Evolutionary conservation across 2,113 vertebrate species (phyloP), one percentile per base, ranked within the genome.

Genomic region (Addax nasomaculatus): DNA sequence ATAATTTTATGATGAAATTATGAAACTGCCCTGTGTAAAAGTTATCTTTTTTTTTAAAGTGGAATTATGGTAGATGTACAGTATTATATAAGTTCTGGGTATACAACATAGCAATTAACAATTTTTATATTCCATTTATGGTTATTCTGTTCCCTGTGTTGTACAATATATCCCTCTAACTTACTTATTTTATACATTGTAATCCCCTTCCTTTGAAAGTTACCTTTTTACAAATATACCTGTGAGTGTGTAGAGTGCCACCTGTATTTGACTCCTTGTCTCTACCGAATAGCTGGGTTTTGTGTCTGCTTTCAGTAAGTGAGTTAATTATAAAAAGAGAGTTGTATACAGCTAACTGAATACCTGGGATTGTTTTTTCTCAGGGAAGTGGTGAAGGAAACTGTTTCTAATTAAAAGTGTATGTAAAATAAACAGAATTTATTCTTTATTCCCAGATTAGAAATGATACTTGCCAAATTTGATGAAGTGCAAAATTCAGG

Each of bases 401-500:
- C 83, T 95, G 17, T 95, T 90, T 93, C 29, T 96, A 33, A 16
- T 95, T 94, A 64, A 89, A 96, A 86, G 36, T 88, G 13, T 91
- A 30, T 91, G 23, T 95, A 79, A 91, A 89, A 85, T 47, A 97
- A 95, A 89, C 36, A 93, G 57, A 86, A 94, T 95, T 85, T 97
- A 70, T 93, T 98, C 25, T 98, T 97, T 98, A 60, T 98, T 99
- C 96, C 55, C 98, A 99, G 99, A 98, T 99, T 99, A 98, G 99
- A 99, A 98, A 98, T 99, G 58, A 99, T 99, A 98, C 99, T 99
- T 96, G 85, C 99, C 95, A 99, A 99, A 99, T 99, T 99, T 99
- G 99, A 99, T 99, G 99, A 99, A 99, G 99, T 99, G 85, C 99
- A 99, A 98, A 99, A 99, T 98, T 99, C 99, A 53, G 99, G 99